phyloP scores from a whole-genome alignment of 2,888 invertebrate genomes.

The Netelia inedita region DNA sequence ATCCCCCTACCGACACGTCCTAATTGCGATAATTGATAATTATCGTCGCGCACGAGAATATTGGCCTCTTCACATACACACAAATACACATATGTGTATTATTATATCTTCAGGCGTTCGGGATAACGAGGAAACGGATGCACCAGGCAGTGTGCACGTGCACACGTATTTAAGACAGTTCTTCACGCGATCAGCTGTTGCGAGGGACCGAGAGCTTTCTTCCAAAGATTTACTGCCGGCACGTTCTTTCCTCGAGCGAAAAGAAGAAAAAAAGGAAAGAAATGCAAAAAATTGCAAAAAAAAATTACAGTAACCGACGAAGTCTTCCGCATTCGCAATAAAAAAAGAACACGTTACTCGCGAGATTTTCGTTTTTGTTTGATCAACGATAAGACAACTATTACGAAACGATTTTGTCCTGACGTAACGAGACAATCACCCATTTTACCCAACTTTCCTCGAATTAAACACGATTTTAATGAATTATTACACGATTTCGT shows the following conservation, averaged over 20 bases:
- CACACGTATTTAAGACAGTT: not conserved
- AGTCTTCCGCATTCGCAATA: not conserved
- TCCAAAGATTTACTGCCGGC: conserved; percentile 31
- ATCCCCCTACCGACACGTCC: conserved; percentile 60
- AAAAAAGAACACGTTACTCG: not conserved
- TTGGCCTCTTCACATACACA: conserved; percentile 28
- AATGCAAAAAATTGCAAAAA: conserved; percentile 5
- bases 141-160: not conserved
- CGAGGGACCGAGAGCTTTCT: not conserved
- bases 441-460: too few relatives aligned
- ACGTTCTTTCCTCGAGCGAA: conserved; percentile 30
- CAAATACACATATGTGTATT: not conserved
- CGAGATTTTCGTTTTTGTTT: not conserved
- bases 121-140: conserved; percentile 60
- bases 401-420: not conserved
- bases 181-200: conserved; percentile 11
- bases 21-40: conserved; percentile 73
- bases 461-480: too few relatives aligned
- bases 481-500: too few relatives aligned
- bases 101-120: conserved; percentile 44
- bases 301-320: not conserved
- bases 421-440: too few relatives aligned
- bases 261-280: conserved; percentile 1
- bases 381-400: not conserved
- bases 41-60: conserved; percentile 64